These are phyloP conservation scores for Subanguina moxae DNA, from an alignment of 1,140 invertebrate genomes.

Conservation along the genomic window DNA sequence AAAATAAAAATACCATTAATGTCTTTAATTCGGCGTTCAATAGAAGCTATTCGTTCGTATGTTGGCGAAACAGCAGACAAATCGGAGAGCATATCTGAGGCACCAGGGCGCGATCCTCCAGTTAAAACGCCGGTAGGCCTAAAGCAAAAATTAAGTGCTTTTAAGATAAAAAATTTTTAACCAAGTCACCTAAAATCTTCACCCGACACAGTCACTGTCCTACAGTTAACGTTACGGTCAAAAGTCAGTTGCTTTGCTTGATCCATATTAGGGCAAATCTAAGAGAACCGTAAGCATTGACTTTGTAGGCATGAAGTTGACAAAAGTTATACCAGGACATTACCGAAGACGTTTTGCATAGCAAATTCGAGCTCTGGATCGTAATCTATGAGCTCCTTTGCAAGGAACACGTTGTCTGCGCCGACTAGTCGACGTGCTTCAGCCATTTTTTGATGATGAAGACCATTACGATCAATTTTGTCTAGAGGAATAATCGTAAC, in stretches of 20 bases:
- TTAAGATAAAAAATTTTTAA: no score
- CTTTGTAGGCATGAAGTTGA: background rate
- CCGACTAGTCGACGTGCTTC: slow-evolving; percentile 31
- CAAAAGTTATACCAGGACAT: slow-evolving; percentile 11
- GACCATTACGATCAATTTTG: slow-evolving; percentile 67
- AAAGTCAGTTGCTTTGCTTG: slow-evolving; percentile 74
- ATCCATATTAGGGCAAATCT: slow-evolving; percentile 70
- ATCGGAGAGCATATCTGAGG: slow-evolving; percentile 17
- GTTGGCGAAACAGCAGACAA: background rate
- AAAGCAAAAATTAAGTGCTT: no score
- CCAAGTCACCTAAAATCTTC: slow-evolving; percentile 68
- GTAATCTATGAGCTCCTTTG: slow-evolving; percentile 77
- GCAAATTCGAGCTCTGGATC: slow-evolving; percentile 74
- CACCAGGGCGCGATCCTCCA: slow-evolving; percentile 67
- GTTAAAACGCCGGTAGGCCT: slow-evolving; percentile 82
- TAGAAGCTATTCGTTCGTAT: slow-evolving; percentile 15
- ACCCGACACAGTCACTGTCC: slow-evolving; percentile 83
- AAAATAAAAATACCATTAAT: slow-evolving; percentile 23
- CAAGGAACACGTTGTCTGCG: slow-evolving; percentile 73
- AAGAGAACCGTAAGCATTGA: slow-evolving; percentile 5
- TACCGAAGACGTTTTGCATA: slow-evolving; percentile 73
- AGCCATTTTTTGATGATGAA: slow-evolving; percentile 13
- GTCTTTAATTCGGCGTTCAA: slow-evolving; percentile 18
- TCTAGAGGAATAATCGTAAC: slow-evolving; percentile 76
- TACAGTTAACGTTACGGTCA: slow-evolving; percentile 71